Conservation (phyloP, 2,797 vertebrate species). For the Choloepus didactylus region DNA sequence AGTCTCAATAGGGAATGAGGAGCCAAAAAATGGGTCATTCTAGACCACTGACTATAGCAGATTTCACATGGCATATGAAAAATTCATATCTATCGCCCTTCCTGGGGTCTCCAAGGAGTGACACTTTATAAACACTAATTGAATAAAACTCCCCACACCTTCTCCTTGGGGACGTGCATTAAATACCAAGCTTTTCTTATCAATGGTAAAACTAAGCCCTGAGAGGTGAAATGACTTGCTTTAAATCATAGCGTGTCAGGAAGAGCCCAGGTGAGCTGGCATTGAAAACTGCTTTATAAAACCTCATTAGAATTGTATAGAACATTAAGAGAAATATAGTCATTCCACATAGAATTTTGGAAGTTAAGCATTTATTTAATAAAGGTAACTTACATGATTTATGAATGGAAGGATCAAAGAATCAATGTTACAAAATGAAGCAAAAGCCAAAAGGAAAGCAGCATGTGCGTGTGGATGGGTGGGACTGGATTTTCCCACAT, state of each 20-base stretch:
- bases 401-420: slow-evolving; percentile 79
- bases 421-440: slow-evolving; percentile 74
- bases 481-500: slow-evolving; percentile 34
- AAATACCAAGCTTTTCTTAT: slow-evolving; percentile 70
- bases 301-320: slow-evolving; percentile 48
- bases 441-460: slow-evolving; percentile 65
- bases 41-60: background rate
- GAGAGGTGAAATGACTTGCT: slow-evolving; percentile 63
- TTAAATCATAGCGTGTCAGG: background rate
- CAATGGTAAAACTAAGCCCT: slow-evolving; percentile 45
- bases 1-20: background rate
- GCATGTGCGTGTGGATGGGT: background rate
- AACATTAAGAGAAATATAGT: slow-evolving; percentile 72
- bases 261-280: slow-evolving; percentile 67
- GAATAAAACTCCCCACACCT: slow-evolving; percentile 14
- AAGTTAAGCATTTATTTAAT: slow-evolving; percentile 74
- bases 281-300: slow-evolving; percentile 62
- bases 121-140: slow-evolving; percentile 57
- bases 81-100: background rate
- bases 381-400: slow-evolving; percentile 79
- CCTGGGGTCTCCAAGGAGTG: slow-evolving; percentile 35
- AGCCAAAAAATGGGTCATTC: slow-evolving; percentile 25
- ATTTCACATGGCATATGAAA: slow-evolving; percentile 42
- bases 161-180: slow-evolving; percentile 48
- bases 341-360: slow-evolving; percentile 59